Conservation (phyloP, 1,140 invertebrate genomes). For the Zaprionus nigranus region DNA sequence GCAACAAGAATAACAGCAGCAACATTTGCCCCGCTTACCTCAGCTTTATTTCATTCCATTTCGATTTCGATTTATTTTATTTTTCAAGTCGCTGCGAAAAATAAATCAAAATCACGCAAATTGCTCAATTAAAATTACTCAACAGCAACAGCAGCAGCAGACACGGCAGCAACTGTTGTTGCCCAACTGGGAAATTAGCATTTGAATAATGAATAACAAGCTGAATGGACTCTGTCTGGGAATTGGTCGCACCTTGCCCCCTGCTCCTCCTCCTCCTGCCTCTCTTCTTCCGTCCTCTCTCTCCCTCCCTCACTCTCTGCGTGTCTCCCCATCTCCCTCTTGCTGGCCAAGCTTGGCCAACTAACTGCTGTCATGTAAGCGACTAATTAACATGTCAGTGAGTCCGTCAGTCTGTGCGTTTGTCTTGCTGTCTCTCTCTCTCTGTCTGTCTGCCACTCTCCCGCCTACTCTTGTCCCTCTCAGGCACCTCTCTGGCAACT, state of each 20-base stretch:
- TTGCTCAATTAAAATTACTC: conserved; percentile 77
- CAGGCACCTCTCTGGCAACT: background rate
- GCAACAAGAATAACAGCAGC: background rate
- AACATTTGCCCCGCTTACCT: background rate
- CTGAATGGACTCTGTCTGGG: conserved; percentile 29
- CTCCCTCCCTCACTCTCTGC: background rate
- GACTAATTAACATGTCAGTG: conserved; percentile 84
- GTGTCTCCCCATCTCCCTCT: background rate
- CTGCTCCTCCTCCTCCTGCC: background rate
- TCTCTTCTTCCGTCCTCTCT: background rate
- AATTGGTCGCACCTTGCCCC: conserved; percentile 3
- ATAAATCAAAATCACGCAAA: conserved; percentile 77
- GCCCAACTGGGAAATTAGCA: conserved; percentile 69
- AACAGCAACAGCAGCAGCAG: conserved; percentile 27
- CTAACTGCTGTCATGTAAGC: conserved; percentile 82
- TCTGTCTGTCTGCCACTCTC: background rate
- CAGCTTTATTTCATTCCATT: conserved; percentile 8
- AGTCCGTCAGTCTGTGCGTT: conserved; percentile 29
- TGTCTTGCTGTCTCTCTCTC: background rate
- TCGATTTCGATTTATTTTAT: conserved; percentile 10
- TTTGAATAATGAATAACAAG: conserved; percentile 68
- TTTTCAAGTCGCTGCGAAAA: conserved; percentile 34
- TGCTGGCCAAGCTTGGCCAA: conserved; percentile 54
- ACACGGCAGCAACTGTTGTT: conserved; percentile 43
- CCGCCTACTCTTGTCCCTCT: background rate